phyloP scores from a whole-genome alignment of 2,888 invertebrate species.

The Podabrus alpinus region DNA sequence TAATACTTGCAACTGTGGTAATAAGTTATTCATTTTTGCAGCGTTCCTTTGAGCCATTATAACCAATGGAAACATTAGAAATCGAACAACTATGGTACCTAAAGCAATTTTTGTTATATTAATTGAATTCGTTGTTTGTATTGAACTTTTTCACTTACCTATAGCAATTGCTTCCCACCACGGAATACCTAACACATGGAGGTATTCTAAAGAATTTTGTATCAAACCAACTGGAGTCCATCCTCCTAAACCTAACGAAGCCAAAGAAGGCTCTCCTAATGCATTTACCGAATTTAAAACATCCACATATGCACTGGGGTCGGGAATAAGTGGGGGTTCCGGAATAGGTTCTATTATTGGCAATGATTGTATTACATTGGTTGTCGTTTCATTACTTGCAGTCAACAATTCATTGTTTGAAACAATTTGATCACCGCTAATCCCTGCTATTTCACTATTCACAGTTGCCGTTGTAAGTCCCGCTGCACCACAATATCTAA shows the following conservation, averaged over 20 bases:
- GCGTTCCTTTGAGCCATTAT: constrained; percentile 80
- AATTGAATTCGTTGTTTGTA: neutral
- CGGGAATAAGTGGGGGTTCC: constrained; percentile 48
- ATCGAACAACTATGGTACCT: constrained; percentile 79
- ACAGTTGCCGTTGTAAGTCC: neutral
- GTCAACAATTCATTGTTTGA: neutral
- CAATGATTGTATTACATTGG: neutral
- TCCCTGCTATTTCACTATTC: neutral
- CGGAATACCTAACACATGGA: constrained; percentile 84
- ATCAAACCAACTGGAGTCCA: constrained; percentile 83
- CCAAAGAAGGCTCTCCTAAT: constrained; percentile 76
- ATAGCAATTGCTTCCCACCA: constrained; percentile 91
- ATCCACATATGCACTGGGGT: constrained; percentile 45
- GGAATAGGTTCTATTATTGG: constrained; percentile 24
- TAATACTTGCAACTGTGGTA: constrained; percentile 83
- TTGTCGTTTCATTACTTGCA: neutral
- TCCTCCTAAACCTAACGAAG: constrained; percentile 81
- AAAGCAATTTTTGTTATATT: no score
- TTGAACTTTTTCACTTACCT: constrained; percentile 55
- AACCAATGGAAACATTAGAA: constrained; percentile 82
- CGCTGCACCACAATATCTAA: neutral
- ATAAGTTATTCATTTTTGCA: constrained; percentile 79
- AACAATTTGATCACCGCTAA: neutral
- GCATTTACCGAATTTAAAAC: constrained; percentile 47
- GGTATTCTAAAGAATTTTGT: constrained; percentile 77